Conservation (phyloP, 2,113 vertebrate species). For the Blennius ocellaris region DNA sequence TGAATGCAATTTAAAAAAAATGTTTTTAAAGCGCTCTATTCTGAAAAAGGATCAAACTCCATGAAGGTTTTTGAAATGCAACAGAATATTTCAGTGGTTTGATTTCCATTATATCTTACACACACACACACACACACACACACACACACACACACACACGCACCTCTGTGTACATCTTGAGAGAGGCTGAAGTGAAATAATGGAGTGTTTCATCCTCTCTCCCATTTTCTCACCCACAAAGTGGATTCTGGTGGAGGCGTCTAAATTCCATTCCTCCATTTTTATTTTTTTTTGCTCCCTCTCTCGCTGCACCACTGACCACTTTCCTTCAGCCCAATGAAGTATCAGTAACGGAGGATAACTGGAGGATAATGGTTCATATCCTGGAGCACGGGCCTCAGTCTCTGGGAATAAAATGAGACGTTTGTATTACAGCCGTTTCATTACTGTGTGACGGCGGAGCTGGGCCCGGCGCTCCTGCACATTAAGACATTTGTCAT, state of each 20-base stretch:
- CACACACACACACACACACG: no score
- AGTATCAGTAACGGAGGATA: slow-evolving; percentile 42
- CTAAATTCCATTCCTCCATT: slow-evolving; percentile 39
- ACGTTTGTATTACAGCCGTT: slow-evolving; percentile 38
- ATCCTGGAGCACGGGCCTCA: not conserved
- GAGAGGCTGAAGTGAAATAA: slow-evolving; percentile 53
- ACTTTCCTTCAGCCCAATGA: slow-evolving; percentile 41
- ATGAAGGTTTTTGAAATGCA: no score
- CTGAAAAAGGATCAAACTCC: no score
- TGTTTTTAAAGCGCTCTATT: no score
- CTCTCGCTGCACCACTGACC: not conserved
- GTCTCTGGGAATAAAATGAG: slow-evolving; percentile 55
- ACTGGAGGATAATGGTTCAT: slow-evolving; percentile 40
- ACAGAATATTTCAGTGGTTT: no score
- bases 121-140: no score
- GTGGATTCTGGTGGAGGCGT: slow-evolving; percentile 23
- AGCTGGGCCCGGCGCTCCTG: not conserved
- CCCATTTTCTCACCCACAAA: slow-evolving; percentile 29
- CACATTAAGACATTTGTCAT: slow-evolving; percentile 12
- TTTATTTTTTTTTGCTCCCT: not conserved
- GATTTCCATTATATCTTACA: no score
- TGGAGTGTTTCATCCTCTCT: slow-evolving; percentile 37
- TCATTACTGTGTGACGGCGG: slow-evolving; percentile 19
- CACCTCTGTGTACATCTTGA: slow-evolving; percentile 14
- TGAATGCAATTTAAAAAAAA: no score